Percentiles rank a stretch among this genome's conserved stretches.
phyloP scores from a whole-genome alignment of 2,797 vertebrate genomes.

The Sphenopsis melanotis region DNA sequence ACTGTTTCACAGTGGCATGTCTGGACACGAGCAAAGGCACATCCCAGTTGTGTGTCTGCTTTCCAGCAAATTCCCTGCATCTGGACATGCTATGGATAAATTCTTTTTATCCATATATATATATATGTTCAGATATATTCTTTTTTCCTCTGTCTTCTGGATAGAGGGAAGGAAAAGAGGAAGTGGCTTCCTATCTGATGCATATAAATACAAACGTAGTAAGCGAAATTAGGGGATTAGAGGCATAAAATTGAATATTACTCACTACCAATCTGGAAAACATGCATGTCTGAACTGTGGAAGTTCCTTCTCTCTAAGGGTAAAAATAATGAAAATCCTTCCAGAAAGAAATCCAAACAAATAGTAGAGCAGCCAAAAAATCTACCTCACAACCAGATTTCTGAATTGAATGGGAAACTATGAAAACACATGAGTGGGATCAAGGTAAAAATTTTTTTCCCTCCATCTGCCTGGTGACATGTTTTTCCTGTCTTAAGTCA shows the following conservation, averaged over 20 bases:
- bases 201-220: not conserved
- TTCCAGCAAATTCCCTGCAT: not conserved
- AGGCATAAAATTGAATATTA: not conserved
- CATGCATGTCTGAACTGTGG: not conserved
- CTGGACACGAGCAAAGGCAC: not conserved
- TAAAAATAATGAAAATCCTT: not conserved
- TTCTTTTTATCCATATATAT: not conserved
- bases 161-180: not conserved
- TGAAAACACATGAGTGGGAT: not conserved
- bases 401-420: not conserved
- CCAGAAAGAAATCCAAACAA: not conserved
- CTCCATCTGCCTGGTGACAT: too few relatives aligned
- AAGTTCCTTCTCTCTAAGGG: not conserved
- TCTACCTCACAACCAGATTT: not conserved
- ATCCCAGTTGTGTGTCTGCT: not conserved
- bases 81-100: not conserved
- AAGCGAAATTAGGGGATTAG: not conserved
- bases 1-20: rapidly evolving
- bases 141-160: not conserved
- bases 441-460: not conserved
- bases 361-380: not conserved
- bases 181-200: not conserved
- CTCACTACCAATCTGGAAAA: not conserved
- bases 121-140: not conserved
- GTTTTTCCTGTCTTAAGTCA: not conserved